Base-by-base conservation (phyloP, 2,797 vertebrate species). In the Myripristis jacobus region DNA sequence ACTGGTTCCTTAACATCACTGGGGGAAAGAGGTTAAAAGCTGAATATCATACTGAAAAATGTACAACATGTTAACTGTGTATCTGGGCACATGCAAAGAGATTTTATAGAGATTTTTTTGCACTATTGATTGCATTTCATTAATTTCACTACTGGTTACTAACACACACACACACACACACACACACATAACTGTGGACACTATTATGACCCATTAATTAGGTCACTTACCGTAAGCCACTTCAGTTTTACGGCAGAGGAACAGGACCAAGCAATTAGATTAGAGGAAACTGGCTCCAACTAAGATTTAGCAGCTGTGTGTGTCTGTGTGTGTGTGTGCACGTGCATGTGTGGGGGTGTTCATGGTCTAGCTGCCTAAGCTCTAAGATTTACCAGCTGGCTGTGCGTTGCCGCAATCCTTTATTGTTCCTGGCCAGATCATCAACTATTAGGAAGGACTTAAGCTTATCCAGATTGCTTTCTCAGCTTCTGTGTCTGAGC, bases 1-100 rank as follows among this genome's bases (percentile, higher is more conserved):
- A 70, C 77, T 27, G 24, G 79, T 65, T 91, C 90, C 56, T 82
- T 81, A 44, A 81, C 12, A 6, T 93, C 93, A 66, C 94, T 94
- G 88, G 29, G 50, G 66, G 22, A 57, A 1, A 79, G 52, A 77
- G 4, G 27, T 10, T 29, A 3, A 31, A 9, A 15, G 25, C 3
- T 55, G 24, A 15, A 15, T 24, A 29, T 29, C 51, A 29, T 24
- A 51, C 3, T 24, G 25, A 12, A 12, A 51, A 12, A 24, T 41
- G 12, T 43, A 43, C 16, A 43, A 6, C 10, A 43, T 4, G 16
- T 16, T 4, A 0, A 43, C 3, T 16, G 15, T 15, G 16, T 15
- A 43, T 43, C 15, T 5, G 2, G 16, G 15, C 4, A 1, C 15
- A 16, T 6, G 13, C 41, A 38, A 0, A 10, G 10, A 38, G 3